These are phyloP conservation scores for Macrosiphum euphorbiae DNA, from an alignment of 2,888 invertebrate species.

Conservation along the genomic window DNA sequence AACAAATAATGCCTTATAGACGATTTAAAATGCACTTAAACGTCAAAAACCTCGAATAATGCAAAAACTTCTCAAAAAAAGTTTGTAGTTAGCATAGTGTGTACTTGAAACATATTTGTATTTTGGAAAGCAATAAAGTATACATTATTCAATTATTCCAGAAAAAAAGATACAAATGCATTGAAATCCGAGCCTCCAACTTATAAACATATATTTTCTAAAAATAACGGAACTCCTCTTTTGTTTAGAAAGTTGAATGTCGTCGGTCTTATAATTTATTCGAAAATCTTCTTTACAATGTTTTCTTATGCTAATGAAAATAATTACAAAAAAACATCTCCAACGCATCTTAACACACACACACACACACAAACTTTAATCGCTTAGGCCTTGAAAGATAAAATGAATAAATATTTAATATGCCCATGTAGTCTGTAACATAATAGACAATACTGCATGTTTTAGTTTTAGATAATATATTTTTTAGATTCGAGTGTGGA, in stretches of 20 bases:
- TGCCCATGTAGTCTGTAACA: neutral
- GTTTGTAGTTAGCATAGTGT: too few species aligned
- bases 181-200: too few species aligned
- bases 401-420: neutral
- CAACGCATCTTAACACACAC: neutral
- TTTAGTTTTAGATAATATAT: neutral
- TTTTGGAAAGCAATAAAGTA: too few species aligned
- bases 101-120: too few species aligned
- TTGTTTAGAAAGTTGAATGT: neutral
- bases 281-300: neutral
- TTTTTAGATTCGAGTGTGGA: neutral
- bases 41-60: too few species aligned
- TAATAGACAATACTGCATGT: neutral
- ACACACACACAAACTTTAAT: too few species aligned
- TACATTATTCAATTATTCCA: too few species aligned
- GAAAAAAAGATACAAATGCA: too few species aligned
- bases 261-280: neutral
- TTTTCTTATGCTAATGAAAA: neutral
- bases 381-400: neutral
- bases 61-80: too few species aligned
- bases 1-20: too few species aligned
- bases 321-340: neutral
- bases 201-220: neutral
- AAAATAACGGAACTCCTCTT: neutral
- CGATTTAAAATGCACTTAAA: too few species aligned